Conservation (phyloP, 2,113 vertebrate species). For the Xiphias gladius region DNA sequence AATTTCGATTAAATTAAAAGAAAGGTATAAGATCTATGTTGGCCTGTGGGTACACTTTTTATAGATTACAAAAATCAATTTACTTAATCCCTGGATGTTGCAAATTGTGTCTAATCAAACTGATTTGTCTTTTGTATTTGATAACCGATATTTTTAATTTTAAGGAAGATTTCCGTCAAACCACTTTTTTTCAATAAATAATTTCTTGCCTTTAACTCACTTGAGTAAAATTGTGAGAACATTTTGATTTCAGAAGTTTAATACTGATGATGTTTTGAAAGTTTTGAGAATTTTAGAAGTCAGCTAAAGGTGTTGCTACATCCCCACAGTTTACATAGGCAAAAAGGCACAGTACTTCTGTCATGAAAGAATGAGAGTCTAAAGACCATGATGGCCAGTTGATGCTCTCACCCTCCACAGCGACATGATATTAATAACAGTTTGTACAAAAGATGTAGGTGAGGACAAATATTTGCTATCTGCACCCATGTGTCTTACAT, state of each 20-base stretch:
- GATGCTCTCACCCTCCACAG: neutral
- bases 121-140: no score
- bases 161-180: neutral
- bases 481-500: conserved; percentile 12
- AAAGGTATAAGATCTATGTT: neutral
- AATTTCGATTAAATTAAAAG: neutral
- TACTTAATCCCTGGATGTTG: neutral
- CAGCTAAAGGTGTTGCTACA: neutral
- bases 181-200: neutral
- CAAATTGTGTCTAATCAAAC: neutral
- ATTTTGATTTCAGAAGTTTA: neutral
- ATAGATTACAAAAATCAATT: neutral
- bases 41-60: neutral
- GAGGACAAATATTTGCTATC: conserved; percentile 13
- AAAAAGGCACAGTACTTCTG: neutral
- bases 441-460: conserved; percentile 5
- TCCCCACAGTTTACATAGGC: neutral
- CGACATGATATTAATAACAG: neutral
- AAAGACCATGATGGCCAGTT: neutral
- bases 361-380: neutral
- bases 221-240: neutral
- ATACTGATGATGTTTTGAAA: neutral
- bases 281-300: neutral
- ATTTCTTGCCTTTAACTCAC: neutral
- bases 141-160: neutral